phyloP scores from a whole-genome alignment of 2,888 invertebrate species.

The Macroteleia sp. region DNA sequence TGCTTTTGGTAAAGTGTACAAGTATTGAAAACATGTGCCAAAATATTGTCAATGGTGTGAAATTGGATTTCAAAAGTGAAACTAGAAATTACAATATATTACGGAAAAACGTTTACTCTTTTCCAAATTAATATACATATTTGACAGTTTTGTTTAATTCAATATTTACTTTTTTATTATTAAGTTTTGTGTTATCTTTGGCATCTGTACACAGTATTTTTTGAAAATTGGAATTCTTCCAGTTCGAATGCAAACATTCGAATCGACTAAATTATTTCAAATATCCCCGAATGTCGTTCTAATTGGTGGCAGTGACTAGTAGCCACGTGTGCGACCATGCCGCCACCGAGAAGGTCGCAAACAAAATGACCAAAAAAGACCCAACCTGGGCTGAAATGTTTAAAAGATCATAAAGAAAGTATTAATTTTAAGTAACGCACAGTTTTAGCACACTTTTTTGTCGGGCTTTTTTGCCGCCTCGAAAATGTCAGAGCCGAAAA shows the following conservation, averaged over 20 bases:
- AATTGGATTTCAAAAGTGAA: background rate
- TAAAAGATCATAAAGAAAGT: conserved; percentile 44
- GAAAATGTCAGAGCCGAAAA: conserved; percentile 46
- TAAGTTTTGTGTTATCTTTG: conserved; percentile 40
- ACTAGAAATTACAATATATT: conserved; percentile 34
- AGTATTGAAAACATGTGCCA: too few species aligned
- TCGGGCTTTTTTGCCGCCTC: conserved; percentile 2
- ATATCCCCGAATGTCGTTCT: conserved; percentile 72
- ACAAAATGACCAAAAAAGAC: conserved; percentile 17
- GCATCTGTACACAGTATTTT: conserved; percentile 37
- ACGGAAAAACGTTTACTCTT: too few species aligned
- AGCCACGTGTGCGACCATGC: conserved; percentile 52
- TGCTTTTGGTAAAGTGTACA: too few species aligned
- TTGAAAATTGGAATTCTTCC: conserved; percentile 48
- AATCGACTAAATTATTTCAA: conserved; percentile 77
- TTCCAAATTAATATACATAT: too few species aligned
- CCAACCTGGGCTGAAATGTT: conserved; percentile 25
- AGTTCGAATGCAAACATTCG: conserved; percentile 32
- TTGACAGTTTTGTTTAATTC: conserved; percentile 51
- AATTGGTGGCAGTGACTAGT: conserved; percentile 55
- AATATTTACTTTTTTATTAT: conserved; percentile 54
- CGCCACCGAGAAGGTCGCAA: conserved; percentile 35
- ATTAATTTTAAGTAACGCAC: conserved; percentile 43
- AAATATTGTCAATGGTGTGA: too few species aligned
- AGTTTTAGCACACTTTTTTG: conserved; percentile 29